Evolutionary conservation across 2,113 vertebrate genomes (phyloP), one percentile per base, ranked within the genome.

Genomic region (Amphiprion percula): DNA sequence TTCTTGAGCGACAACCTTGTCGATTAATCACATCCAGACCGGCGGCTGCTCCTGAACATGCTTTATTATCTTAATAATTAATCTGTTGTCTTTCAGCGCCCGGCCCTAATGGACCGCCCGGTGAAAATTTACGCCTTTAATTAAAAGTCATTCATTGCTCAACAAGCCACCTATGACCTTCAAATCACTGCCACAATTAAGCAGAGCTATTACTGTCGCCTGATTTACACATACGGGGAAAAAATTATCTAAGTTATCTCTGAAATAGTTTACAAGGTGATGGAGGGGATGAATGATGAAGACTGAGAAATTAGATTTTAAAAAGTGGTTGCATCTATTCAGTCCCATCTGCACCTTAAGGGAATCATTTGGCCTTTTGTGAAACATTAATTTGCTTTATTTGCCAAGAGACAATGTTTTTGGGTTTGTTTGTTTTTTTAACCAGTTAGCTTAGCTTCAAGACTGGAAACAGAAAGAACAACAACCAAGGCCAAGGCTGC

Each of bases 91-190:
- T 78, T 73, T 77, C 24, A 3, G 56, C 69, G 56, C n/a, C 37
- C 61, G 10, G 46, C 28, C 49, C 62, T 66, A 76, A 75, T 82
- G 55, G 67, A 41, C 72, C 7, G 10, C n/a, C 65, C 59, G 52
- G 52, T 66, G 41, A 80, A 86, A 86, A 83, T 73, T 1, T 65
- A 74, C 6, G 0, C 26, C 66, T 79, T 86, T 84, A 86, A 88
- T 91, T 87, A 89, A 87, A 85, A 82, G 46, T 19, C 55, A 70
- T 68, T 73, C 54, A 74, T 80, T 67, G 64, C 73, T 84, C 61
- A 72, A 79, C 79, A 77, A 83, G 74, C 68, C 58, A 82, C 86
- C 60, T 79, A 60, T 85, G 77, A 85, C 83, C 81, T 86, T 83
- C 61, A 83, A 80, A 80, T 85, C 58, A 72, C 58, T 23, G 21